Conservation (phyloP, 2,113 vertebrate genomes). For the Murina feae region DNA sequence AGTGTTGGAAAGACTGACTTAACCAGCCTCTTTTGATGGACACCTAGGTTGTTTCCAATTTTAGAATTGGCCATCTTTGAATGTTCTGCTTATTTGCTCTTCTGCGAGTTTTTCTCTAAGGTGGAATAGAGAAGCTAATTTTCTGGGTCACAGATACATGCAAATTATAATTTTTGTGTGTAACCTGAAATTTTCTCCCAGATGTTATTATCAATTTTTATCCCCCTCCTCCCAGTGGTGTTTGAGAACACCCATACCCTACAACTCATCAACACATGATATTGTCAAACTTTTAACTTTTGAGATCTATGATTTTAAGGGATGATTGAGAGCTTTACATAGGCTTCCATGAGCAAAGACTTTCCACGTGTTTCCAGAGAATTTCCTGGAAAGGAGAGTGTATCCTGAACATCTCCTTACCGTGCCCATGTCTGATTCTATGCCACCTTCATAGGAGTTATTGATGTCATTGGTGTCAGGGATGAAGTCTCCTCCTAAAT, state of each 20-base stretch:
- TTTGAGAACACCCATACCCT: not conserved
- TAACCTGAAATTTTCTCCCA: not conserved
- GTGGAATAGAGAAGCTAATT: not conserved
- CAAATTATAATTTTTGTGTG: not conserved
- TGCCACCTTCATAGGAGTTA: not conserved
- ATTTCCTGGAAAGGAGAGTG: not conserved
- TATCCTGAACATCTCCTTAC: not conserved
- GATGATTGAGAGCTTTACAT: not conserved
- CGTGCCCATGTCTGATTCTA: not conserved
- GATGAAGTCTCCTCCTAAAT: not conserved
- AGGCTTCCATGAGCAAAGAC: not conserved
- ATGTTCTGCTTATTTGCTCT: not conserved
- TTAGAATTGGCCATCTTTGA: not conserved
- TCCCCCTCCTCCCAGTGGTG: not conserved
- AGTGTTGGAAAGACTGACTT: not conserved
- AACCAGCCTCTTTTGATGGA: not conserved
- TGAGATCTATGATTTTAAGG: not conserved
- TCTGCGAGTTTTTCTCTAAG: not conserved
- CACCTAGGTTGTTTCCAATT: not conserved
- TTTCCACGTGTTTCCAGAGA: not conserved
- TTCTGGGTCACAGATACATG: not conserved
- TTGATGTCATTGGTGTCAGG: not conserved
- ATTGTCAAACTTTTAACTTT: not conserved
- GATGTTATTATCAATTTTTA: not conserved
- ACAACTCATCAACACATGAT: too few species aligned